These are phyloP conservation scores for Brachymystax lenok DNA, from an alignment of 2,797 vertebrate genomes.

Conservation along the genomic window DNA sequence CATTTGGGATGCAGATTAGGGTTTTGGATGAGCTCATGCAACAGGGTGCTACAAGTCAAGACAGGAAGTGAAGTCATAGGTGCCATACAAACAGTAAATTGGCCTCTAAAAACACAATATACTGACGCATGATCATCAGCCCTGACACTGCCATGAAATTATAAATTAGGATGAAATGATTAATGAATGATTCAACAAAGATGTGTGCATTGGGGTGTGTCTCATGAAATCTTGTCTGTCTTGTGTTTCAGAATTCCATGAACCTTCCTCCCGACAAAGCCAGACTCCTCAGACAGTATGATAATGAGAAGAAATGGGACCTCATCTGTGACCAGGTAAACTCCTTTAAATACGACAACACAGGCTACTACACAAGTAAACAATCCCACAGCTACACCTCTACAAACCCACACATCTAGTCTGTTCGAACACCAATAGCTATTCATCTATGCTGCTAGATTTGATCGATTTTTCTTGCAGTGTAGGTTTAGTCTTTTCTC, in stretches of 20 bases:
- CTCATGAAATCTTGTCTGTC: neutral
- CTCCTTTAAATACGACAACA: neutral
- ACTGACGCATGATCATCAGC: slow-evolving; percentile 21
- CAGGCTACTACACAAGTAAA: neutral
- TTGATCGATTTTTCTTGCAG: neutral
- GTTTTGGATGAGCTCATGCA: slow-evolving; percentile 57
- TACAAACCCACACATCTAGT: neutral
- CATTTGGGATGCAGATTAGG: slow-evolving; percentile 40
- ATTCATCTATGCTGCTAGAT: neutral
- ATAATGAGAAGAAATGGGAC: slow-evolving; percentile 96
- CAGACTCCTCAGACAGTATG: slow-evolving; percentile 91
- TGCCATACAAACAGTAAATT: neutral
- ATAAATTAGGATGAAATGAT: slow-evolving; percentile 9
- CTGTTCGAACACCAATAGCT: neutral
- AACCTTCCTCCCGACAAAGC: slow-evolving; percentile 92
- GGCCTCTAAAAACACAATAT: slow-evolving; percentile 16
- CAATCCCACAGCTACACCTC: neutral
- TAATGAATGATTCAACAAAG: neutral
- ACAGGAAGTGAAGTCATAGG: slow-evolving; percentile 76
- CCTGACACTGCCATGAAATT: slow-evolving; percentile 13
- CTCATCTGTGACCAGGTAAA: slow-evolving; percentile 90
- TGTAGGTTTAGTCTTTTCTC: neutral
- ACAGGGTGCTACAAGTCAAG: slow-evolving; percentile 69
- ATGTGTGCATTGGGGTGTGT: neutral
- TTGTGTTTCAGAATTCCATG: slow-evolving; percentile 90